Percentiles rank a stretch among this genome's conserved stretches.
phyloP scores from a whole-genome alignment of 2,888 invertebrate species.

The Andrena chrysosceles region DNA sequence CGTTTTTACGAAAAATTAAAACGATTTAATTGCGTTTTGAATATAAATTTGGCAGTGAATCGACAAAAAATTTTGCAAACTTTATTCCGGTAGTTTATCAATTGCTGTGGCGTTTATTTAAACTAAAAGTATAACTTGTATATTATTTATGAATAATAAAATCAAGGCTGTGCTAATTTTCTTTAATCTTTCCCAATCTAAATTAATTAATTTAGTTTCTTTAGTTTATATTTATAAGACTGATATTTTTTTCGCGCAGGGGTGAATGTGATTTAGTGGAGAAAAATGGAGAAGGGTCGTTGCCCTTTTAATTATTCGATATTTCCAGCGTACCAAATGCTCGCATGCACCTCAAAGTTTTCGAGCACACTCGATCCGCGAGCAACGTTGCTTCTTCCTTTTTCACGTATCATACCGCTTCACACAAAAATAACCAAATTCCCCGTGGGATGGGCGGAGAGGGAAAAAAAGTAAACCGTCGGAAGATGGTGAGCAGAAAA shows the following conservation, averaged over 20 bases:
- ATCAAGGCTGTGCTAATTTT: background rate
- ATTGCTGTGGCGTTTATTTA: background rate
- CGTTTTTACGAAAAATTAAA: background rate
- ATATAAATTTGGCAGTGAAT: background rate
- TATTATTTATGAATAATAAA: background rate
- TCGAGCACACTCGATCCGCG: background rate
- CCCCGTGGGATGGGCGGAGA: background rate
- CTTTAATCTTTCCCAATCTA: background rate
- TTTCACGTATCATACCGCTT: constrained; percentile 23
- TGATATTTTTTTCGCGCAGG: background rate
- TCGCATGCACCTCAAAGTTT: constrained; percentile 1
- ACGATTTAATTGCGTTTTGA: background rate
- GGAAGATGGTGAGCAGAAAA: constrained; percentile 54
- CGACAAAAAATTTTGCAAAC: background rate
- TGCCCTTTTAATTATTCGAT: background rate
- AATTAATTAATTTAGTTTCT: background rate
- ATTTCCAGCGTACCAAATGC: constrained; percentile 6
- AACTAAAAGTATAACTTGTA: background rate
- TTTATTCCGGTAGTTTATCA: background rate
- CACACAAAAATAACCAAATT: constrained; percentile 55
- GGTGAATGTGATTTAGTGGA: background rate
- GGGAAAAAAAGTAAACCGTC: constrained; percentile 48
- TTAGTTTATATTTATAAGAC: background rate
- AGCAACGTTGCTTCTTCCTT: background rate
- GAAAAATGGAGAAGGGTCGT: no score